Base-by-base conservation (phyloP, 2,888 invertebrate genomes). In the Synanthedon formicaeformis region DNA sequence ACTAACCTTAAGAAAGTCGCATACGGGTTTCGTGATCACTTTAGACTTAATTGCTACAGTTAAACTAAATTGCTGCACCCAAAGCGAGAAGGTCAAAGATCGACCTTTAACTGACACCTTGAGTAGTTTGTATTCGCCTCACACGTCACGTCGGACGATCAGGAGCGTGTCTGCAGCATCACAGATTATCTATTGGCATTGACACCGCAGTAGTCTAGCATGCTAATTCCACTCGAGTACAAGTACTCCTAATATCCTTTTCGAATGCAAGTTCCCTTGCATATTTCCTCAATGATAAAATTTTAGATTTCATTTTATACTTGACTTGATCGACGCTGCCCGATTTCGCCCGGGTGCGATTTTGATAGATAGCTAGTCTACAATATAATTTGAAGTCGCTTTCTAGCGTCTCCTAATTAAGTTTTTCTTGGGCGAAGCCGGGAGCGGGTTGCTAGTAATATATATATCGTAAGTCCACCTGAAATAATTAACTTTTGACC, bases 111-210 rank as follows among this genome's bases (percentile, higher is more conserved):
- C 53, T 45, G 53, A 52, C 56, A 55, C 66, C 66, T 71, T 66
- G 65, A 60, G 62, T 62, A 58, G 58, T 60, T 67, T 52, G 55
- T 68, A 76, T 75, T 73, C 72, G 58, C 61, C 64, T 58, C 71
- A 69, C 57, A 57, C 55, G 58, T 62, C 58, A 54, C 57, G 51
- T 16, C 8, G 49, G 49, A 18, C 49, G 16, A 56, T 56, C 57
- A 63, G 58, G 57, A 57, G 23, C 60, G 72, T 71, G 73, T 71
- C 65, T 57, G 61, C 66, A 68, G 70, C 75, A 73, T 74, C 66
- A 67, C 66, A 67, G 72, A 74, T 73, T 71, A 72, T 70, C 66
- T 65, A 63, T 56, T 63, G 79, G 69, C 82, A 79, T 81, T 81
- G 82, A 75, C 54, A 61, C 60, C 55, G 60, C 59, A 65, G 66